phyloP scores from a whole-genome alignment of 1,140 invertebrate species.

The Tetragnatha versicolor region DNA sequence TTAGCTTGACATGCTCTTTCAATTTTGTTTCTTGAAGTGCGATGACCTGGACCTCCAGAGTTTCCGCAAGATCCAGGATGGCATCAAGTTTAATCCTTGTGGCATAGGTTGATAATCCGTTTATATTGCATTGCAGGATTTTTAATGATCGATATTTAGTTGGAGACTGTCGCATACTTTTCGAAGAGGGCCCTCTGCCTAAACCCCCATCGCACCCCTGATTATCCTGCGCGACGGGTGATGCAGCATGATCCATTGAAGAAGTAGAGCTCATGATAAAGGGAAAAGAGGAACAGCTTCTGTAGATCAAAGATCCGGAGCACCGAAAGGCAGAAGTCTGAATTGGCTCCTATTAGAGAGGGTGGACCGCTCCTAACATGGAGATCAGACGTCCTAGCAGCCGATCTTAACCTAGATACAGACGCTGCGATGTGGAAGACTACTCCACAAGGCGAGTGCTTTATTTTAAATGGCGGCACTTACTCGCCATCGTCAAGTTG shows the following conservation, averaged over 20 bases:
- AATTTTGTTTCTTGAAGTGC: not conserved
- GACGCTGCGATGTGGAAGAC: no score
- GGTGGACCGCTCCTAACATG: no score
- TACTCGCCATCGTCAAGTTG: no score
- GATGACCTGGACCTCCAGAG: constrained; percentile 9
- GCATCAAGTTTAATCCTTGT: constrained; percentile 31
- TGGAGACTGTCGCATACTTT: constrained; percentile 25
- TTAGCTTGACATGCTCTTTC: not conserved
- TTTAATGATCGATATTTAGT: constrained; percentile 15
- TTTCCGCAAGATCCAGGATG: constrained; percentile 15
- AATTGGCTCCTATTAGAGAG: no score
- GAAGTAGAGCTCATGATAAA: constrained; percentile 10
- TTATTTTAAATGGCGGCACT: no score
- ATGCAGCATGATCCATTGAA: constrained; percentile 18
- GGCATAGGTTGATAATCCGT: constrained; percentile 27
- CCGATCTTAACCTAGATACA: no score
- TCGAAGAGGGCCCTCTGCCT: constrained; percentile 1
- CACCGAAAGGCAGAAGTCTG: not conserved
- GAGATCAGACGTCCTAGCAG: no score
- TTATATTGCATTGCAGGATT: constrained; percentile 21
- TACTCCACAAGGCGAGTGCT: no score
- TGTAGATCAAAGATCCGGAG: not conserved
- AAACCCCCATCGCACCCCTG: constrained; percentile 6
- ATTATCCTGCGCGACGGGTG: constrained; percentile 11
- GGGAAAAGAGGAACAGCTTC: not conserved